A percentile compares a stretch with the other conserved stretches of the same genome.
Conservation (phyloP, 2,113 vertebrate species). For the Pao palembangensis region DNA sequence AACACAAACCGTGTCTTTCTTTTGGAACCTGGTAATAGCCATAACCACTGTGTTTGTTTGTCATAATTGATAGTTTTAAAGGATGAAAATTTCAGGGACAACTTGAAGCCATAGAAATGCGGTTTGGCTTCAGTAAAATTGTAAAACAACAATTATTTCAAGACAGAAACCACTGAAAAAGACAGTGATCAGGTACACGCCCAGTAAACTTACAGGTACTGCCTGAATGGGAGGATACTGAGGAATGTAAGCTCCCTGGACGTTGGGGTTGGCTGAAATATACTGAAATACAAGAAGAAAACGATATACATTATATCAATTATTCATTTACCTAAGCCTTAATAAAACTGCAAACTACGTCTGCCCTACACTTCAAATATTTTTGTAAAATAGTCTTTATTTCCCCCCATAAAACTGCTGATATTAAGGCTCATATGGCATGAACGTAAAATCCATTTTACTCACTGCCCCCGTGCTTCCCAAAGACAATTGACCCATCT, state of each 20-base stretch:
- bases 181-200: not conserved
- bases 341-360: too few relatives aligned
- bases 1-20: constrained; percentile 44
- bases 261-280: constrained; percentile 90
- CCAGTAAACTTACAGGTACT: constrained; percentile 77
- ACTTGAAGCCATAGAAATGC: constrained; percentile 10
- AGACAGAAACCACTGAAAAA: not conserved
- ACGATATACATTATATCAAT: not conserved
- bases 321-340: not conserved
- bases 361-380: not conserved
- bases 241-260: constrained; percentile 95
- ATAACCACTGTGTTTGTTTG: constrained; percentile 15
- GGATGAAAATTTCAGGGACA: constrained; percentile 28
- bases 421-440: too few relatives aligned
- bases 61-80: constrained; percentile 47
- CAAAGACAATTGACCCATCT: constrained; percentile 97
- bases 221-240: constrained; percentile 92
- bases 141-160: constrained; percentile 29
- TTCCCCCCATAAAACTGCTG: too few relatives aligned
- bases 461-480: constrained; percentile 90
- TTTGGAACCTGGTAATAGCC: constrained; percentile 43
- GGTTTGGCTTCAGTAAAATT: constrained; percentile 3
- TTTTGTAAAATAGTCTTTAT: too few relatives aligned
- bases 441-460: not conserved
- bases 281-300: constrained; percentile 75